A percentile compares a stretch with the other conserved stretches of the same genome.
These are phyloP conservation scores for Polydrusus tereticollis DNA, from an alignment of 2,888 invertebrate genomes.

Conservation along the genomic window DNA sequence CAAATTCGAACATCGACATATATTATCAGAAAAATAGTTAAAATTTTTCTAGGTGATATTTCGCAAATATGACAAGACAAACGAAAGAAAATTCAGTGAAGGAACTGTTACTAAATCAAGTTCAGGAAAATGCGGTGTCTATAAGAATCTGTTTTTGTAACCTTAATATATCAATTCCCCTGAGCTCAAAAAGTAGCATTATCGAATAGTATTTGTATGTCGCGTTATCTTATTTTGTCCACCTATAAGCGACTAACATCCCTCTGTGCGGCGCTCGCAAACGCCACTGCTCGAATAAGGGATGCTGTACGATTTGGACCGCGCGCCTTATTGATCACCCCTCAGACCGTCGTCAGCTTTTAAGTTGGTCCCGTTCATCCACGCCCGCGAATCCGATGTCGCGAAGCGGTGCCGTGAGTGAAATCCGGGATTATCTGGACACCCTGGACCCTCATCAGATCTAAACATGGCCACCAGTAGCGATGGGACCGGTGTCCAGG, in stretches of 20 bases:
- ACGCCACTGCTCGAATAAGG: constrained; percentile 16
- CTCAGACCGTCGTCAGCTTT: constrained; percentile 37
- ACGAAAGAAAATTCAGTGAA: too few relatives aligned
- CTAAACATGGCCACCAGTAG: constrained; percentile 26
- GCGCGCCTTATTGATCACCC: constrained; percentile 40
- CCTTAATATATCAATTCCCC: too few relatives aligned
- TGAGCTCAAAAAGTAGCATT: too few relatives aligned
- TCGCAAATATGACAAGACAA: too few relatives aligned
- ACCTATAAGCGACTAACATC: background rate
- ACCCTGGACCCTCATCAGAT: background rate
- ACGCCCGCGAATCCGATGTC: constrained; percentile 39
- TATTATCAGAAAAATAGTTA: too few relatives aligned
- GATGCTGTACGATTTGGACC: constrained; percentile 45
- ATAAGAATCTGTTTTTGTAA: too few relatives aligned
- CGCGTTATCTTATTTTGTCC: constrained; percentile 3
- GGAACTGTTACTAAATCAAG: too few relatives aligned
- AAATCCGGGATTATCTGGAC: background rate
- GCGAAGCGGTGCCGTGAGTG: constrained; percentile 21
- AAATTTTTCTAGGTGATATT: too few relatives aligned
- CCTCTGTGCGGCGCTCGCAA: background rate
- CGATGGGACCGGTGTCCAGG: constrained; percentile 25
- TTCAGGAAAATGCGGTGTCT: too few relatives aligned
- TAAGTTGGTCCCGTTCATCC: constrained; percentile 36
- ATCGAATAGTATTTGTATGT: too few relatives aligned
- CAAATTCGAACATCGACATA: too few relatives aligned